These are phyloP conservation scores for Echiichthys vipera DNA, from an alignment of 2,797 vertebrate genomes.

Conservation along the genomic window DNA sequence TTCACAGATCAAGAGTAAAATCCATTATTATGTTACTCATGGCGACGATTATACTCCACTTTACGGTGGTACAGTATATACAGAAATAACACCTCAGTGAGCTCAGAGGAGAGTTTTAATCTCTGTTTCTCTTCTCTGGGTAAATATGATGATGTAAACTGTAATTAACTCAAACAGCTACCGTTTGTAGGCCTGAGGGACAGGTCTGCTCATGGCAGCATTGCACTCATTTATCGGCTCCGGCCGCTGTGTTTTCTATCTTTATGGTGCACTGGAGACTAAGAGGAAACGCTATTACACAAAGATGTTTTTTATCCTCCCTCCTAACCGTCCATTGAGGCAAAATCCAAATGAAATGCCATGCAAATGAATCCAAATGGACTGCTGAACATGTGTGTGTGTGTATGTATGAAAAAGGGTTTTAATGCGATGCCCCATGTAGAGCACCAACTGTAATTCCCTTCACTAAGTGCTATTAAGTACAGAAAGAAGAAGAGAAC, in stretches of 20 bases:
- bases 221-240: slow-evolving; percentile 72
- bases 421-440: slow-evolving; percentile 78
- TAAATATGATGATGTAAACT: slow-evolving; percentile 84
- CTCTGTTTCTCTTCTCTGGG: slow-evolving; percentile 73
- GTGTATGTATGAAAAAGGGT: slow-evolving; percentile 61
- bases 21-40: slow-evolving; percentile 53
- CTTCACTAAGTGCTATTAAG: slow-evolving; percentile 74
- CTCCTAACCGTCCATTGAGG: slow-evolving; percentile 66
- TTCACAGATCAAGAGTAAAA: slow-evolving; percentile 58
- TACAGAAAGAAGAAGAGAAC: slow-evolving; percentile 60
- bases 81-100: slow-evolving; percentile 67
- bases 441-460: slow-evolving; percentile 70
- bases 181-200: slow-evolving; percentile 78
- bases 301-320: slow-evolving; percentile 62
- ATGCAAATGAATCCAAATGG: slow-evolving; percentile 79
- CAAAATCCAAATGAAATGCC: slow-evolving; percentile 79
- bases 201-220: slow-evolving; percentile 68
- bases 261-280: slow-evolving; percentile 76
- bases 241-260: slow-evolving; percentile 70
- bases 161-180: slow-evolving; percentile 84
- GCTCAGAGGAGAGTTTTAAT: slow-evolving; percentile 73
- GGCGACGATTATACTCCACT: slow-evolving; percentile 10
- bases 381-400: slow-evolving; percentile 52
- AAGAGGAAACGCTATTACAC: slow-evolving; percentile 78
- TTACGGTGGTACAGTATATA: slow-evolving; percentile 42